Percentiles rank a stretch among this genome's conserved stretches.
phyloP scores from a whole-genome alignment of 2,797 vertebrate genomes.

The Epinephelus malabaricus region DNA sequence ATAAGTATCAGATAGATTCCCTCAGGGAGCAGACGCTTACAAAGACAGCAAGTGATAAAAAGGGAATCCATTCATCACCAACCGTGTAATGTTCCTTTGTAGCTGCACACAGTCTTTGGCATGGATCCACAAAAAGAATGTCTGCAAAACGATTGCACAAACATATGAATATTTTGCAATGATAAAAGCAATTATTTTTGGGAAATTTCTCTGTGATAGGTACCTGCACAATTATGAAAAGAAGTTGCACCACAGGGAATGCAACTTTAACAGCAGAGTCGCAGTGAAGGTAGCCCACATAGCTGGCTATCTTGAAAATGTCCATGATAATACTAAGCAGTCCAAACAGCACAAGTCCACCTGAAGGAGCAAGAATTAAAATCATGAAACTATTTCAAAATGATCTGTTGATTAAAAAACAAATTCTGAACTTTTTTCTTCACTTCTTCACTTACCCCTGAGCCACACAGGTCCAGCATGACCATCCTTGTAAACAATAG shows the following conservation, averaged over 20 bases:
- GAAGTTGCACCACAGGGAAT: conserved; percentile 90
- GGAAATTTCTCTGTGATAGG: background rate
- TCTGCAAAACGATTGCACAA: conserved; percentile 82
- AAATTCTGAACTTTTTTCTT: background rate
- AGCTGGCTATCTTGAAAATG: conserved; percentile 94
- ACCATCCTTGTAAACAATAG: conserved; percentile 90
- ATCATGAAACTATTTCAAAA: background rate
- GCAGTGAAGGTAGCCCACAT: conserved; percentile 92
- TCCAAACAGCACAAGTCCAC: conserved; percentile 93
- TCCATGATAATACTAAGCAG: conserved; percentile 94
- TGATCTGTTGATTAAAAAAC: background rate
- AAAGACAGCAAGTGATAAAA: background rate
- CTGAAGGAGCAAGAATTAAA: conserved; percentile 75
- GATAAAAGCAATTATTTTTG: background rate
- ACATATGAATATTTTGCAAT: conserved; percentile 12
- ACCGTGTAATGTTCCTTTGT: conserved; percentile 92
- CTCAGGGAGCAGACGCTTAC: background rate
- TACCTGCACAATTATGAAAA: conserved; percentile 94
- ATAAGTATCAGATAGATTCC: background rate
- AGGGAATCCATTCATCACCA: conserved; percentile 38
- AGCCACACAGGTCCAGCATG: conserved; percentile 96
- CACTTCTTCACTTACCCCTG: conserved; percentile 85
- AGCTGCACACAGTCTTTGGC: conserved; percentile 93
- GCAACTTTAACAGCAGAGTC: conserved; percentile 92
- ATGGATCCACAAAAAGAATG: conserved; percentile 94